Base-by-base conservation (phyloP, 1,140 invertebrate species). In the Akabosia matsudoensis region DNA sequence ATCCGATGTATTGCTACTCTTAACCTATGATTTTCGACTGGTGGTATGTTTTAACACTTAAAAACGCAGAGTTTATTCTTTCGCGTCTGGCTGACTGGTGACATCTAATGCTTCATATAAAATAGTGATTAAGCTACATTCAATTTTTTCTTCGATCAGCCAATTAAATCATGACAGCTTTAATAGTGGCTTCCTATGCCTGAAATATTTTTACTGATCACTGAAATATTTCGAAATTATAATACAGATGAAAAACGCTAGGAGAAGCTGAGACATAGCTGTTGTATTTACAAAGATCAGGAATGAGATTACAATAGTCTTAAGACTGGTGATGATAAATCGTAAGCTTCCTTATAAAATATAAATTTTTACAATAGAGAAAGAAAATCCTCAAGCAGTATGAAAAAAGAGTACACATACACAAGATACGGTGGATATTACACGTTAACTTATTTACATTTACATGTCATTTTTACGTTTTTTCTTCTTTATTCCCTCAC, bases 401-500 rank as follows among this genome's bases (percentile, higher is more conserved):
- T 45, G 37, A 45, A 45, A 45, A 45, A 45, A 45, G n/a, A n/a
- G n/a, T n/a, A n/a, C n/a, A 45, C 18, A 7, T 45, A 45, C 37
- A 45, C 7, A 45, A 45, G 37, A 45, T 10, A 45, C 37, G n/a
- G n/a, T n/a, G n/a, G n/a, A n/a, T n/a, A n/a, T n/a, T n/a, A n/a
- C n/a, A n/a, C n/a, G n/a, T n/a, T 45, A 45, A 56, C 22, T 16
- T 56, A 56, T 16, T 56, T n/a, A 7, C 54, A 56, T 24, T n/a
- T 24, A 16, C 54, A 56, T 56, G 54, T 56, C 54, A 56, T 56
- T 56, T 56, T 56, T 56, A 56, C 22, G 54, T 56, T 56, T n/a
- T n/a, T n/a, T n/a, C n/a, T n/a, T n/a, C n/a, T n/a, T n/a, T n/a
- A n/a, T n/a, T 56, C 54, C 10, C 24, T 56, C 54, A 56, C 54